Evolutionary conservation across 2,113 vertebrate species (phyloP).

Genomic region (Lasiurus cinereus): DNA sequence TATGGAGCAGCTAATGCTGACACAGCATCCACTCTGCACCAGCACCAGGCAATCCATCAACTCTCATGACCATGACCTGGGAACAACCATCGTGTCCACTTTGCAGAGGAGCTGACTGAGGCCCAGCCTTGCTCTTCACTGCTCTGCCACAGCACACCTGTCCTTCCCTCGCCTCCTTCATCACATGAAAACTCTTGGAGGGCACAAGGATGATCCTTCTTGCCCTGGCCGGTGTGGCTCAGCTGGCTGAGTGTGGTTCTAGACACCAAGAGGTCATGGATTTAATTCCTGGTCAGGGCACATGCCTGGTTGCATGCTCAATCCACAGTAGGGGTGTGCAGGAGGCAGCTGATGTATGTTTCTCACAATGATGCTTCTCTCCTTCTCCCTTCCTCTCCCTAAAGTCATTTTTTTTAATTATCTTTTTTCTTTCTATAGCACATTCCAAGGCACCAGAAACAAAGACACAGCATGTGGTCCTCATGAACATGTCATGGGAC

Average conservation of each 20-base stretch:
- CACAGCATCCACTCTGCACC: background rate
- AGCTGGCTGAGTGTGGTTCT: background rate
- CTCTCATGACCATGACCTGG: accelerated
- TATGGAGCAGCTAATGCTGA: background rate
- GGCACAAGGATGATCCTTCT: background rate
- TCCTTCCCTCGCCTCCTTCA: background rate
- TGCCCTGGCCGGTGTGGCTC: background rate
- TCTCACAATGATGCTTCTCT: background rate
- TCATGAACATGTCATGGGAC: accelerated
- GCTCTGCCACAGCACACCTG: background rate
- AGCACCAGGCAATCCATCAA: accelerated
- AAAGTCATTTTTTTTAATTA: background rate
- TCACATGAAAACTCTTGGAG: background rate
- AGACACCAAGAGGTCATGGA: background rate
- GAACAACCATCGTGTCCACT: accelerated
- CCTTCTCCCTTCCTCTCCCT: background rate
- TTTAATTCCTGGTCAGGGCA: background rate
- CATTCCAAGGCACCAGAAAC: background rate
- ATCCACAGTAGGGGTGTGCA: background rate
- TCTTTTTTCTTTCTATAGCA: background rate
- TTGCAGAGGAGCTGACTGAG: background rate
- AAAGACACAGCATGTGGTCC: accelerated
- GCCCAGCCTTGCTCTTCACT: background rate
- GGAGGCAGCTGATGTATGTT: background rate
- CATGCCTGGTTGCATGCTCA: background rate